Base-by-base conservation (phyloP, 2,113 vertebrate species). In the Centropristis striata region DNA sequence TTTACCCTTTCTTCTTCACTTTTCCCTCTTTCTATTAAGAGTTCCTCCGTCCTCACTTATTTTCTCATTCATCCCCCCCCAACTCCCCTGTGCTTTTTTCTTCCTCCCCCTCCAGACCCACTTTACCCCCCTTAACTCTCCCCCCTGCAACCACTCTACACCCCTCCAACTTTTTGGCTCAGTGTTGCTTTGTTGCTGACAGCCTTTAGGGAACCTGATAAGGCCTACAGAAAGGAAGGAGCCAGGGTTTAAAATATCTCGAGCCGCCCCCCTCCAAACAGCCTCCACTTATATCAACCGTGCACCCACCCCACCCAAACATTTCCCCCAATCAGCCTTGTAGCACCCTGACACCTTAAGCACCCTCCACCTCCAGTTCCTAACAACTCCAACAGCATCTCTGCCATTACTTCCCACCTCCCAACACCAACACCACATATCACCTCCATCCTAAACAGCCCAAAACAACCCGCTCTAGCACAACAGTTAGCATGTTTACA, bases 161-260 rank as follows among this genome's bases (percentile, higher is more conserved):
- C 46, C 74, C 44, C 81, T 69, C 70, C 7, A 11, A 71, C 86
- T 72, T 68, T 84, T 86, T 86, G 79, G 80, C 83, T 86, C 83
- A 55, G 75, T 66, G 50, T 79, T 84, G 59, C 76, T 92, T 87
- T 71, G 55, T 82, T 73, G 89, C 86, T 90, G 90, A 78, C 83
- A 89, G 91, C 84, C 84, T 88, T 90, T 83, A 15, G 81, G 92
- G 86, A 93, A 93, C 78, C 74, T 51, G 90, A 93, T 90, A 85
- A 75, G 83, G 65, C 68, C 84, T 57, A 86, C 75, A 80, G 85
- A 91, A 83, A 87, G 83, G 78, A 39, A 85, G 71, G 59, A 86
- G 61, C 85, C 51, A 53, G 58, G 70, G 72, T 89, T 89, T 92
- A 83, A 89, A 91, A 87, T 88, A 81, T 91, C 86, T 89, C 73